Conservation (phyloP, 2,888 invertebrate genomes). For the Salticus scenicus region DNA sequence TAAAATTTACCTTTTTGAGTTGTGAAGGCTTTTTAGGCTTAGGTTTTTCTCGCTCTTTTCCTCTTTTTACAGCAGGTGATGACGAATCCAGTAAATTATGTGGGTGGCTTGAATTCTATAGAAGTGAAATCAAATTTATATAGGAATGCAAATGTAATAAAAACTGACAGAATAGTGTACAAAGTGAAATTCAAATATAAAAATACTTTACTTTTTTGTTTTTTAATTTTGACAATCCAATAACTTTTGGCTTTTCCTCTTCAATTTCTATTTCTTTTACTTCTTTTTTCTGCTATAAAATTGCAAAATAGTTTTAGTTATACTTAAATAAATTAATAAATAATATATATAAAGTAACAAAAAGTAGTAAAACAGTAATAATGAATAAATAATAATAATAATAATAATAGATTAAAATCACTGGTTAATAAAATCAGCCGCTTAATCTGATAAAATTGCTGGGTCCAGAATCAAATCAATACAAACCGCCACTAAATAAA, state of each 20-base stretch:
- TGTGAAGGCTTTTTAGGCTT: conserved; percentile 77
- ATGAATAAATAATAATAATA: too few relatives aligned
- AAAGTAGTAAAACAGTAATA: too few relatives aligned
- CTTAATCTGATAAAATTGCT: too few relatives aligned
- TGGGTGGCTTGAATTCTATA: conserved; percentile 17
- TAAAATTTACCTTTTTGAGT: conserved; percentile 75
- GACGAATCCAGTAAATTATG: conserved; percentile 74
- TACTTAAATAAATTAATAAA: too few relatives aligned
- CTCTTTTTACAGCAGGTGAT: conserved; percentile 76
- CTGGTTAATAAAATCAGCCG: too few relatives aligned
- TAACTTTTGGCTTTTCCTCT: background rate
- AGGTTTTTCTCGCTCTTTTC: conserved; percentile 78
- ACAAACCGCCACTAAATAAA: too few relatives aligned
- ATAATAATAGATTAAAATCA: too few relatives aligned
- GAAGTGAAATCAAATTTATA: background rate
- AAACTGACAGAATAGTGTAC: background rate
- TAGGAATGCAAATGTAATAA: background rate
- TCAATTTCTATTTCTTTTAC: conserved; percentile 26
- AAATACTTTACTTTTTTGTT: conserved; percentile 18
- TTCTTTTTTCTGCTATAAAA: too few relatives aligned
- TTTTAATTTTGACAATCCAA: background rate
- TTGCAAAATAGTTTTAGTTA: too few relatives aligned
- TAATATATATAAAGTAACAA: too few relatives aligned
- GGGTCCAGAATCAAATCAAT: too few relatives aligned
- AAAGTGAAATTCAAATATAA: background rate